Percentiles rank a stretch among this genome's conserved stretches.
These are phyloP conservation scores for Sebastolobus altivelis DNA, from an alignment of 2,797 vertebrate genomes.

Conservation along the genomic window DNA sequence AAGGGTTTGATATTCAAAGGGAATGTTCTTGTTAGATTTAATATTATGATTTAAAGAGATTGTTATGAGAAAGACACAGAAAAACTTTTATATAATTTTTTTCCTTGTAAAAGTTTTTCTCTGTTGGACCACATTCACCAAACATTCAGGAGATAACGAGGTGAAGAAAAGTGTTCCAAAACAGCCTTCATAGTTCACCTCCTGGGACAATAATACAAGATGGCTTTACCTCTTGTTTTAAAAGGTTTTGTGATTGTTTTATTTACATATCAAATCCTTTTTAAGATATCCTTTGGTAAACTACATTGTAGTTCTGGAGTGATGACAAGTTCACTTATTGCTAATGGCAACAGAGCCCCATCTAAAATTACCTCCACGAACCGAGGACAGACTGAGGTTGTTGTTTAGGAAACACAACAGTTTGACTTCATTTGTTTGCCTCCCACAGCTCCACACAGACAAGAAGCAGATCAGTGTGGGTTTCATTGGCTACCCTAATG, in stretches of 20 bases:
- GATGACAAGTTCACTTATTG: slow-evolving; percentile 31
- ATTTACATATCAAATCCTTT: slow-evolving; percentile 25
- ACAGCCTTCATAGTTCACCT: slow-evolving; percentile 10
- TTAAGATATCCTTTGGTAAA: slow-evolving; percentile 24
- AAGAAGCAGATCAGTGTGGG: slow-evolving; percentile 99
- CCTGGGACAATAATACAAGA: not conserved
- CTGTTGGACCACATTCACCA: slow-evolving; percentile 20
- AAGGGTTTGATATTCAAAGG: not conserved
- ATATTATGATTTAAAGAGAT: slow-evolving; percentile 44
- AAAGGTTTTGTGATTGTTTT: slow-evolving; percentile 20
- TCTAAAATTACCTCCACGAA: slow-evolving; percentile 41
- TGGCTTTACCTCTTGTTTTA: slow-evolving; percentile 6
- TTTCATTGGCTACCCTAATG: slow-evolving; percentile 98
- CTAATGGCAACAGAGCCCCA: slow-evolving; percentile 29
- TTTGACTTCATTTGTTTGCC: slow-evolving; percentile 27
- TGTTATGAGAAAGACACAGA: slow-evolving; percentile 28
- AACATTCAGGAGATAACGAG: slow-evolving; percentile 25
- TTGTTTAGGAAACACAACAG: slow-evolving; percentile 44
- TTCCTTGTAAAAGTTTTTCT: slow-evolving; percentile 20
- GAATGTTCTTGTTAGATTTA: slow-evolving; percentile 26
- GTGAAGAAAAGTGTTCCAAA: slow-evolving; percentile 12
- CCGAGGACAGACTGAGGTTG: slow-evolving; percentile 23
- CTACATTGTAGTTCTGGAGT: slow-evolving; percentile 26
- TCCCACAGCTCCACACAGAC: slow-evolving; percentile 94
- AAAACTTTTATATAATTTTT: not conserved